Base-by-base conservation (phyloP, 2,797 vertebrate species). In the Taenioides sp. region DNA sequence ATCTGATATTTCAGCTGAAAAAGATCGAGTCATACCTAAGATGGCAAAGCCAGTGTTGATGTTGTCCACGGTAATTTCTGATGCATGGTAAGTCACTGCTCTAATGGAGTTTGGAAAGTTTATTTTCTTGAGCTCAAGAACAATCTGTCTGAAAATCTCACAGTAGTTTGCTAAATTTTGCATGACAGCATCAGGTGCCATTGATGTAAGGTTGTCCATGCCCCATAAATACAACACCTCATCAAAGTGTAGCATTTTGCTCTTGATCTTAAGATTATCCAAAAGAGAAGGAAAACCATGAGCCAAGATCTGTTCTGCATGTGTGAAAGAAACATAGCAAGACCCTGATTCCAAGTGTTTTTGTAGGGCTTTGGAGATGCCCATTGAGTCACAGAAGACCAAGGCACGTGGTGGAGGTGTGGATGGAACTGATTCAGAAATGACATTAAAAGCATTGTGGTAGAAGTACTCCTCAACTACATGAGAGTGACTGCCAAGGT, bases 151-250 rank as follows among this genome's bases (percentile, higher is more conserved):
- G 67, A 94, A 95, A 37, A 87, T 87, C 80, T 96, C 95, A 82
- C 95, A 96, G 84, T 90, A 95, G 70, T 68, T 92, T 0, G 87
- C 77, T 78, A 95, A 10, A 47, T 87, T 89, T 64, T 93, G 80
- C 37, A 95, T 82, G 2, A 87, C 74, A 22, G 54, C 78, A 7
- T 91, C 79, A 65, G 93, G 77, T 28, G 72, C 60, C 4, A 77
- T 16, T 14, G 90, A 86, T 0, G 82, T 89, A n/a, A 94, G 66
- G 71, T 93, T 89, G 72, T 93, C 87, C 80, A 92, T 89, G 50
- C 94, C 93, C 95, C 95, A 96, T 79, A 96, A 74, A 78, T 95
- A 96, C 65, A 96, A 89, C 62, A 96, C 72, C 64, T 96, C 95
- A 65, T 91, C 82, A 69, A 92, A 95, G 50, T 79, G 83, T 69